Base-by-base conservation (phyloP, 2,888 invertebrate genomes). In the Branchinecta sandiegonensis region DNA sequence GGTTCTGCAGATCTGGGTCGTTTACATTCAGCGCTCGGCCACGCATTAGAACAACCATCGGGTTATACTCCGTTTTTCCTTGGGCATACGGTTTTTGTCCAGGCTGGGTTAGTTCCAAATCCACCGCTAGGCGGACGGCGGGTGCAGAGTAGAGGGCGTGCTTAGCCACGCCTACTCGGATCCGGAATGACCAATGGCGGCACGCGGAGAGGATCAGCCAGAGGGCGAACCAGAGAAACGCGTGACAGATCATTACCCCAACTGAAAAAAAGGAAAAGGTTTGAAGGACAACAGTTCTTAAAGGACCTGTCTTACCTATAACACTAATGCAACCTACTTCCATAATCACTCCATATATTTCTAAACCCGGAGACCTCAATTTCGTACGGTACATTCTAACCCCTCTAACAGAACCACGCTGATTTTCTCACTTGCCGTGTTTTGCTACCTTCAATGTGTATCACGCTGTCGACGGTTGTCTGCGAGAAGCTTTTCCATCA, bases 141-240 rank as follows among this genome's bases (percentile, higher is more conserved):
- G 63, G 63, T 2, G 63, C 63, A 8, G 63, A 56, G 23, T 56
- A 56, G 23, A 56, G 63, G 23, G 63, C 63, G 63, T 56, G 63
- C 23, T 56, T 56, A 1, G 63, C 63, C n/a, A 56, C 63, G 8
- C 63, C 63, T 17, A 56, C 63, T 56, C 63, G 63, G 63, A 56
- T n/a, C 10, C 63, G 63, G 23, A 56, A 56, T 56, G 63, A 56
- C 63, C 63, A 56, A 10, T 56, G 63, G n/a, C 63, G 63, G 23
- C 63, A 56, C 10, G 63, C 63, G 23, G 63, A 56, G 14, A 56
- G 63, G 23, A 56, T 23, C n/a, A 56, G 12, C 63, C 63, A 56
- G 14, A 56, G 63, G 63, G 63, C n/a, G 23, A 56, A 56, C 63
- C 63, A 56, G n/a, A 56, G 63, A 56, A 56, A 56, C n/a, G 63